Conservation (phyloP, 1,140 invertebrate species). For the Dolichoris vasculosae region DNA sequence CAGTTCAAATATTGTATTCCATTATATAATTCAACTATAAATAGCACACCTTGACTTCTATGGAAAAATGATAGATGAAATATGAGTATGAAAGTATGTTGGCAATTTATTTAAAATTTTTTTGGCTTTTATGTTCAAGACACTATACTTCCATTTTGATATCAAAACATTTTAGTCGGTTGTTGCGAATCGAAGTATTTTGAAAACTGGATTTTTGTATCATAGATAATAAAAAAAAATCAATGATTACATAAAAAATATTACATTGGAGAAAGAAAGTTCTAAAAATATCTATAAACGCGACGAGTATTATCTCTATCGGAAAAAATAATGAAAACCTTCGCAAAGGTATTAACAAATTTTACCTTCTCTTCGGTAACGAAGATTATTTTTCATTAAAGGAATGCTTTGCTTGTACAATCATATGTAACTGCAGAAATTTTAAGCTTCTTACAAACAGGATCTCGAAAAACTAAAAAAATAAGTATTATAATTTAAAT, state of each 20-base stretch:
- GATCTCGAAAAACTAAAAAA: not conserved
- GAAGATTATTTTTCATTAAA: not conserved
- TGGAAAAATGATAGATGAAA: not conserved
- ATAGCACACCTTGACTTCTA: not conserved
- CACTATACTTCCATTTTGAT: constrained; percentile 19
- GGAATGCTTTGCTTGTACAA: not conserved
- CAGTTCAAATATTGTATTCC: not conserved
- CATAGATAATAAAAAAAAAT: not conserved
- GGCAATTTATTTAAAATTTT: constrained; percentile 6
- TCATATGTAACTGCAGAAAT: not conserved
- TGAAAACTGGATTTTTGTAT: not conserved
- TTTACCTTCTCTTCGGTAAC: not conserved
- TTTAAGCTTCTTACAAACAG: not conserved
- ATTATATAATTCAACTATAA: constrained; percentile 14
- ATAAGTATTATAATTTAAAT: not conserved
- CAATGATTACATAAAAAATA: not conserved
- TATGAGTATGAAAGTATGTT: not conserved
- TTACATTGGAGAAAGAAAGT: not conserved
- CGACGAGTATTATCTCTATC: not conserved
- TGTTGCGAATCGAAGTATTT: not conserved
- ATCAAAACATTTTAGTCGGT: not conserved
- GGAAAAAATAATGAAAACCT: not conserved
- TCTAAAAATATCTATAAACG: not conserved
- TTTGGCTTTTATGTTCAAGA: not conserved
- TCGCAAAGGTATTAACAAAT: not conserved